phyloP scores from a whole-genome alignment of 2,113 vertebrate species.

The Maccullochella peelii region DNA sequence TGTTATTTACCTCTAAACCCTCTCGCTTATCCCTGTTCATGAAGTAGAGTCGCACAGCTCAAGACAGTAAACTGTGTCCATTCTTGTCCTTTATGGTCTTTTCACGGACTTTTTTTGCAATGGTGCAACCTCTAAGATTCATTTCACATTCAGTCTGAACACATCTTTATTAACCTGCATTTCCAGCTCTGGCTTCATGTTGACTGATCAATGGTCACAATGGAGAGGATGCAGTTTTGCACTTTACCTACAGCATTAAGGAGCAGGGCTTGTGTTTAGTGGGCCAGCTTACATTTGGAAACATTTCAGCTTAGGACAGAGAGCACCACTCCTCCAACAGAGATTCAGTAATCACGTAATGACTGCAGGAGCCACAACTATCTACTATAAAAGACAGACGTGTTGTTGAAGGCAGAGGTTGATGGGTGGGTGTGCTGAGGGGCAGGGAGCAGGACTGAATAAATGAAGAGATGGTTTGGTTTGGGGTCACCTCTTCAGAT shows the following conservation, averaged over 20 bases:
- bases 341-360: conserved; percentile 59
- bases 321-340: conserved; percentile 57
- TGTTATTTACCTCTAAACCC: neutral
- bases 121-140: neutral
- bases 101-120: no score
- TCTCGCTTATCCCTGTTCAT: neutral
- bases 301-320: conserved; percentile 51
- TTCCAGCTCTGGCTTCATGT: conserved; percentile 33
- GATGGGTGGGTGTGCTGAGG: conserved; percentile 10
- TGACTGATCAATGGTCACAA: conserved; percentile 15
- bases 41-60: neutral
- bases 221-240: conserved; percentile 33
- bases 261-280: conserved; percentile 50
- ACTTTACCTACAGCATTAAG: conserved; percentile 46
- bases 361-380: conserved; percentile 70
- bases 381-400: conserved; percentile 65
- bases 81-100: no score
- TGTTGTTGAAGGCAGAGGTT: conserved; percentile 67
- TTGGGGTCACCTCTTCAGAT: conserved; percentile 71
- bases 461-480: conserved; percentile 51
- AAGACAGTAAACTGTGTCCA: neutral
- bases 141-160: conserved; percentile 34
- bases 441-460: conserved; percentile 42
- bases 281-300: conserved; percentile 49
- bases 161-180: conserved; percentile 2